These are phyloP conservation scores for Peribatodes rhomboidaria DNA, from an alignment of 2,888 invertebrate species.

Conservation along the genomic window DNA sequence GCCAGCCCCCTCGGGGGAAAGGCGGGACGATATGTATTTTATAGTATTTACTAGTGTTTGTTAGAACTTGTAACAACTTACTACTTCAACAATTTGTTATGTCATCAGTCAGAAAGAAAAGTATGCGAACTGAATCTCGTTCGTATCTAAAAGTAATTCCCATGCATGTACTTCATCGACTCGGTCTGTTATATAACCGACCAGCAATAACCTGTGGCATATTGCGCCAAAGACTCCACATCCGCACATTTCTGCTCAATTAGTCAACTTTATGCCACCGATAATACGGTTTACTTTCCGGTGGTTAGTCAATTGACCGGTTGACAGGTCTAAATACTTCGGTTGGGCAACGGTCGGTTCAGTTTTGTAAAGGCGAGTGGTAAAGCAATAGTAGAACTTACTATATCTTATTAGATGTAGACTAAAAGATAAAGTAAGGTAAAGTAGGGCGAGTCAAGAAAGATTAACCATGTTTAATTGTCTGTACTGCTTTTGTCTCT, in stretches of 20 bases:
- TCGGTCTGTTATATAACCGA: constrained; percentile 31
- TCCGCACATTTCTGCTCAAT: constrained; percentile 11
- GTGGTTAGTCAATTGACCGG: constrained; percentile 21
- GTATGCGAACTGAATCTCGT: background rate
- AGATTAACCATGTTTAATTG: background rate
- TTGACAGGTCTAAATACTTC: constrained; percentile 19
- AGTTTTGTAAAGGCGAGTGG: constrained; percentile 13
- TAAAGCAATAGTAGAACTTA: constrained; percentile 6
- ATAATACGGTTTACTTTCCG: constrained; percentile 28
- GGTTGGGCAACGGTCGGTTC: constrained; percentile 19
- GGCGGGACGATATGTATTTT: no score
- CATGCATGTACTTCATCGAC: constrained; percentile 18
- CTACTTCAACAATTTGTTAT: background rate
- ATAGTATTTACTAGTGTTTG: no score
- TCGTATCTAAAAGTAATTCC: constrained; percentile 9
- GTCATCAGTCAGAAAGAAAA: background rate
- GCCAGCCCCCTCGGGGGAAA: no score
- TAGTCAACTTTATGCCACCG: constrained; percentile 7
- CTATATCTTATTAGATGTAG: background rate
- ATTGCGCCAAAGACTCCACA: constrained; percentile 34
- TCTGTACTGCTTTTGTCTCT: no score
- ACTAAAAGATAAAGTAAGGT: background rate
- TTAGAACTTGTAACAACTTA: background rate
- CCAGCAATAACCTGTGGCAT: constrained; percentile 24
- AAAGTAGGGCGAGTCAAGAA: background rate